Evolutionary conservation across 2,888 invertebrate genomes (phyloP), one percentile per base, ranked within the genome.

Genomic region (Rapana venosa): DNA sequence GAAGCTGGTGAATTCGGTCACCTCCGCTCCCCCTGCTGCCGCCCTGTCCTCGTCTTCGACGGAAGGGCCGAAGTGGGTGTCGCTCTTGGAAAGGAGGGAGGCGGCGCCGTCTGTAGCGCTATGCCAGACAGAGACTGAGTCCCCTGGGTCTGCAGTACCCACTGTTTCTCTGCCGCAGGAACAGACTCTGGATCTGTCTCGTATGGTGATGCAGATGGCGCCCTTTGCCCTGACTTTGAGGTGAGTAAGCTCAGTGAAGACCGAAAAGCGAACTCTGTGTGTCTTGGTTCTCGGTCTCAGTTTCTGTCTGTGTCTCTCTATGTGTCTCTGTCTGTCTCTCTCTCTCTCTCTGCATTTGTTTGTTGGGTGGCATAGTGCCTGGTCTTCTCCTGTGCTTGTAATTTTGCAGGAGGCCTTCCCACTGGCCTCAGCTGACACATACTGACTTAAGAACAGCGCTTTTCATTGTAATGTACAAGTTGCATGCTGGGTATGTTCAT

Each of bases 91-190:
- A 0, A 32, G 77, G 32, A 17, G 17, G 32, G 13, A n/a, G 8
- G 77, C 32, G 77, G 35, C 13, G 11, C 15, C 30, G 13, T 11
- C 32, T 83, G 85, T 74, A 26, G 70, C 85, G 77, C 83, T 56
- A 36, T 85, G 85, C 92, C 94, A 94, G 93, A 93, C 93, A 92
- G 94, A 94, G 92, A 90, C 92, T 92, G 94, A 94, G 91, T 93
- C 96, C 94, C 91, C 96, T 96, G 96, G 96, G 96, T 96, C 97
- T 94, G 97, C 97, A 95, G 97, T 94, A 96, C 96, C 96, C 98
- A 96, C 96, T 96, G 96, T 97, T 97, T 98, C 98, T 99, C 98
- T 97, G 98, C 99, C 97, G 99, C 97, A 98, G 99, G 98, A 98
- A 97, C 98, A 97, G 97, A 97, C 94, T 92, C 94, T 92, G 93